Evolutionary conservation across 2,797 vertebrate species (phyloP).

Genomic region (Oreochromis mossambicus): DNA sequence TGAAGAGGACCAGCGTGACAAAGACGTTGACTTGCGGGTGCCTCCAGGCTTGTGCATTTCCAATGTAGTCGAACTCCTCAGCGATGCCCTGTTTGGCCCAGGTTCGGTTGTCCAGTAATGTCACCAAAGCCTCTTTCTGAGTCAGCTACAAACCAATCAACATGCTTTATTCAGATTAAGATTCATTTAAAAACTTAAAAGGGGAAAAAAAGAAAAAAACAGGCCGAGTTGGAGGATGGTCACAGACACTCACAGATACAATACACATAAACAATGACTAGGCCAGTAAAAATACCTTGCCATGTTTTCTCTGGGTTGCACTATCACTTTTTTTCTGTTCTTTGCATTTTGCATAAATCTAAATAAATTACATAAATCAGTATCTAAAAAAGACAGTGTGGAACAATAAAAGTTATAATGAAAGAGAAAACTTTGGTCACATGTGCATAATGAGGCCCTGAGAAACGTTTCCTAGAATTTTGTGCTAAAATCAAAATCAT

Average conservation of each 20-base stretch:
- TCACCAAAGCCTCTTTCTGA: conserved; percentile 91
- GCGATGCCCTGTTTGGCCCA: conserved; percentile 89
- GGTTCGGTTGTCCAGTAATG: conserved; percentile 91
- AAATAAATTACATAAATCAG: neutral
- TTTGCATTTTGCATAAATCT: neutral
- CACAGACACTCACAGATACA: neutral
- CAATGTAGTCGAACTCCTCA: conserved; percentile 85
- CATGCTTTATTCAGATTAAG: neutral
- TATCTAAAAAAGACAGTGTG: neutral
- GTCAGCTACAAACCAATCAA: conserved; percentile 80
- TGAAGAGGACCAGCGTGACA: conserved; percentile 90
- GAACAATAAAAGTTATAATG: neutral
- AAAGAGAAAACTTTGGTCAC: neutral
- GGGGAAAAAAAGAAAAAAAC: accelerated
- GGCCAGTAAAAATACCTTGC: neutral
- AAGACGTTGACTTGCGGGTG: conserved; percentile 91
- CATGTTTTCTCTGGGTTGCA: neutral
- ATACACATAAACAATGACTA: neutral
- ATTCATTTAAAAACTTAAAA: neutral
- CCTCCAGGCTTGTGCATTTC: conserved; percentile 86
- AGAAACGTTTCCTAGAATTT: neutral
- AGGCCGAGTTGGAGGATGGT: neutral
- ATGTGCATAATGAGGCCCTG: neutral
- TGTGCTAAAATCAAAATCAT: neutral
- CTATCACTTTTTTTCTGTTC: neutral